A percentile compares a stretch with the other conserved stretches of the same genome.
Conservation (phyloP, 2,797 vertebrate species). For the Scleropages formosus region DNA sequence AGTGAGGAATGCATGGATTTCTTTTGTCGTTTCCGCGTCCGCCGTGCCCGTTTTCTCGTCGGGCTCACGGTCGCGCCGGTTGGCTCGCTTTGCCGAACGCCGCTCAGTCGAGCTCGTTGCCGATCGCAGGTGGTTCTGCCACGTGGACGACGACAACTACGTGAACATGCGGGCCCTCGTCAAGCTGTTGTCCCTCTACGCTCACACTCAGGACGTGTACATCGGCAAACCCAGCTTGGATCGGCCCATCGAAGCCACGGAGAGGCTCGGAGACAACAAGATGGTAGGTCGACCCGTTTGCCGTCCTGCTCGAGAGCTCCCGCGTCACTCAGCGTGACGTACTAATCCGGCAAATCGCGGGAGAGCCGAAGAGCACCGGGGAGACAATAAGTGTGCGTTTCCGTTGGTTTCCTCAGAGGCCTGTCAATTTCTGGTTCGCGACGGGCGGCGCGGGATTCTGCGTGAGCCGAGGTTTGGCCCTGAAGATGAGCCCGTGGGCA, state of each 20-base stretch:
- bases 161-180: slow-evolving; percentile 83
- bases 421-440: slow-evolving; percentile 98
- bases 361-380: too few relatives aligned
- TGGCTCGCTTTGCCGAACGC: slow-evolving; percentile 4
- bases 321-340: slow-evolving; percentile 2
- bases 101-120: slow-evolving; percentile 21
- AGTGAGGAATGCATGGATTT: slow-evolving; percentile 70
- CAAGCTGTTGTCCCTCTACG: slow-evolving; percentile 84
- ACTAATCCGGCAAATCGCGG: too few relatives aligned
- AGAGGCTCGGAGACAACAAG: slow-evolving; percentile 88
- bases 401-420: slow-evolving; percentile 76
- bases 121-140: slow-evolving; percentile 90
- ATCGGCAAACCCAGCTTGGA: slow-evolving; percentile 96
- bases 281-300: slow-evolving; percentile 71
- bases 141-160: slow-evolving; percentile 95
- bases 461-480: slow-evolving; percentile 89
- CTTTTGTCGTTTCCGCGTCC: background rate
- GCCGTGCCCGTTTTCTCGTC: background rate
- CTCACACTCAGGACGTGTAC: slow-evolving; percentile 90
- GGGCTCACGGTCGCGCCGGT: background rate
- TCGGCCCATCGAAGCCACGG: slow-evolving; percentile 92
- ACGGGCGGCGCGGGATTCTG: slow-evolving; percentile 97
- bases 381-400: too few relatives aligned
- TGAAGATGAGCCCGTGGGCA: slow-evolving; percentile 99
- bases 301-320: background rate